phyloP scores from a whole-genome alignment of 1,140 invertebrate species.

The Hycleus phaleratus region DNA sequence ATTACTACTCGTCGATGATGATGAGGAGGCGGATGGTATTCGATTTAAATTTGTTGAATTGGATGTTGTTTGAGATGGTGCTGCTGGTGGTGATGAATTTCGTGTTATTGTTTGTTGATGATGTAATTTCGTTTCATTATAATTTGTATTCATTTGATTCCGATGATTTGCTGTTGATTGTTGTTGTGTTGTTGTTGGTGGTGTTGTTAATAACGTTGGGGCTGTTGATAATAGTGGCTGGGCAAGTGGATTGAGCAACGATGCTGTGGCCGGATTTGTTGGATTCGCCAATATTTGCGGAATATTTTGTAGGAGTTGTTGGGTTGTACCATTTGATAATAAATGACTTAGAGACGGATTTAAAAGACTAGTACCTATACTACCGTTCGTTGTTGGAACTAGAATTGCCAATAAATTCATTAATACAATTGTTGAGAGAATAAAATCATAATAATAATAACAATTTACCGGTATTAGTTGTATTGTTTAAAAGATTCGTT shows the following conservation, averaged over 20 bases:
- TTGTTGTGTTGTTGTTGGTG: slow-evolving; percentile 29
- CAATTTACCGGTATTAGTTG: slow-evolving; percentile 40
- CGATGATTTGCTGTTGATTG: slow-evolving; percentile 5
- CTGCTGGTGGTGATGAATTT: slow-evolving; percentile 39
- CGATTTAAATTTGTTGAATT: not conserved
- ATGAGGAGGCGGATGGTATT: slow-evolving; percentile 18
- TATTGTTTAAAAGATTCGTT: slow-evolving; percentile 30
- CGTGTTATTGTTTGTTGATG: slow-evolving; percentile 11
- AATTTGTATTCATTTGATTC: slow-evolving; percentile 31
- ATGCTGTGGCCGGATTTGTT: slow-evolving; percentile 35
- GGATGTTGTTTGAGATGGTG: not conserved
- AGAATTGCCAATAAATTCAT: not conserved
- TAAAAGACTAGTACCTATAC: slow-evolving; percentile 43
- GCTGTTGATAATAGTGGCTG: slow-evolving; percentile 45
- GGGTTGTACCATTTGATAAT: slow-evolving; percentile 58
- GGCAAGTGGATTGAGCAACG: slow-evolving; percentile 37
- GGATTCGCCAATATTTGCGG: slow-evolving; percentile 47
- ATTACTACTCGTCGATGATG: slow-evolving; percentile 34
- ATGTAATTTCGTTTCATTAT: slow-evolving; percentile 17
- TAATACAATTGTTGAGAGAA: not conserved
- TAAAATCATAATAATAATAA: not conserved
- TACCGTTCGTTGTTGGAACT: slow-evolving; percentile 42
- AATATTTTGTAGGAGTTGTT: slow-evolving; percentile 55
- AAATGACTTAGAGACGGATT: slow-evolving; percentile 61
- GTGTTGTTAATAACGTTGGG: slow-evolving; percentile 41